phyloP scores from a whole-genome alignment of 2,113 vertebrate species.

The Protomyctophum bolini region DNA sequence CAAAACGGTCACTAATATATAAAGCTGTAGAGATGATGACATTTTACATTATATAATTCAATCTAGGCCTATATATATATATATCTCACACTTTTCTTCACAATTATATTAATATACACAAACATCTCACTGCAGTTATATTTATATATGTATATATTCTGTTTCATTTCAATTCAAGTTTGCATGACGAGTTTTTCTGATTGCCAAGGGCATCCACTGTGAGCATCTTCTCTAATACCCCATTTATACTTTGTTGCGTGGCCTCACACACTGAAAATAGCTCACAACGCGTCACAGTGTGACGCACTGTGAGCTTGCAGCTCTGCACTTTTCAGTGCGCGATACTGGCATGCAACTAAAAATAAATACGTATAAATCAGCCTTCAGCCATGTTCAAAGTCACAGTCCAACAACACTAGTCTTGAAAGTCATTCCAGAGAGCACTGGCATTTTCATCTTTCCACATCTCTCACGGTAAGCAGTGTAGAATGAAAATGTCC shows the following conservation, averaged over 20 bases:
- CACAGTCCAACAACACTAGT: constrained; percentile 56
- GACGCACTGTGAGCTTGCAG: no score
- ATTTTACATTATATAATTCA: constrained; percentile 75
- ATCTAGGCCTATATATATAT: constrained; percentile 69
- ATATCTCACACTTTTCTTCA: constrained; percentile 76
- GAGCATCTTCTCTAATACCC: constrained; percentile 32
- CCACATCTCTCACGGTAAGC: constrained; percentile 29
- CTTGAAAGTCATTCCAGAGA: constrained; percentile 37
- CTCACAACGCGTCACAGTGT: no score
- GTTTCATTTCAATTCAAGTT: constrained; percentile 67
- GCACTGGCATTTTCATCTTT: constrained; percentile 45
- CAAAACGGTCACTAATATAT: constrained; percentile 79
- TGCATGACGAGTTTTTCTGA: constrained; percentile 60
- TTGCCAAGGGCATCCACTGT: constrained; percentile 57
- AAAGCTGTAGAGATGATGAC: constrained; percentile 77
- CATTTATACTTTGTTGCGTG: no score
- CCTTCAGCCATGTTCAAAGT: constrained; percentile 52
- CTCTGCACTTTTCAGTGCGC: no score
- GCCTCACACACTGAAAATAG: no score
- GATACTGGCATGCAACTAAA: no score
- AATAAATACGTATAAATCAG: neutral
- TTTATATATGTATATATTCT: constrained; percentile 52
- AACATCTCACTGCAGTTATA: constrained; percentile 77
- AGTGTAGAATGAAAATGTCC: constrained; percentile 49
- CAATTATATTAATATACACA: constrained; percentile 79